These are phyloP conservation scores for Cairina moschata DNA, from an alignment of 2,113 vertebrate species.

Conservation along the genomic window DNA sequence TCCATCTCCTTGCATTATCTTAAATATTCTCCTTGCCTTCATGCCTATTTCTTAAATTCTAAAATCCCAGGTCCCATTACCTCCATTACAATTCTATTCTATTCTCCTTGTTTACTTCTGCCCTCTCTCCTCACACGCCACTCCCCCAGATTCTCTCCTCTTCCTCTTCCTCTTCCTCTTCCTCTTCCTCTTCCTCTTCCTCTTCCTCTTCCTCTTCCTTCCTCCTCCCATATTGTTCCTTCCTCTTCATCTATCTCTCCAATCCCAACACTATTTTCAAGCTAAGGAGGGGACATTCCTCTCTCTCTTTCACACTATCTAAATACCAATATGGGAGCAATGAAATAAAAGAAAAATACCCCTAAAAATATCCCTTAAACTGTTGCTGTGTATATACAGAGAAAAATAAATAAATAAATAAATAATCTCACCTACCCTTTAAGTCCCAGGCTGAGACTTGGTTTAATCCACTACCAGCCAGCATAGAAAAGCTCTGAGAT, in stretches of 20 bases:
- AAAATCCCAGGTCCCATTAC: neutral
- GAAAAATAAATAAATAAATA: neutral
- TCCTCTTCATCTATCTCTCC: neutral
- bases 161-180: too few relatives aligned
- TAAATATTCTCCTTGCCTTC: neutral
- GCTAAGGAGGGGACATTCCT: neutral
- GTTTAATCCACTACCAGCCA: accelerated
- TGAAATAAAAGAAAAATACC: neutral
- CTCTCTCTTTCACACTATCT: neutral
- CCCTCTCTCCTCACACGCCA: accelerated
- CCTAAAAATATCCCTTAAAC: neutral
- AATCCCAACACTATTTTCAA: neutral
- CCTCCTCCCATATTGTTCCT: accelerated
- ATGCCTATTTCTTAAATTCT: neutral
- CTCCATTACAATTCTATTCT: neutral
- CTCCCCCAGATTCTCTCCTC: neutral
- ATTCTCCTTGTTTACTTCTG: neutral
- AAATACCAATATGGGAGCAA: neutral
- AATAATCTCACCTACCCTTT: neutral
- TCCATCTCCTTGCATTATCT: neutral
- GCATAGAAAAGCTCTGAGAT: neutral
- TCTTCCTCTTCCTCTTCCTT: accelerated
- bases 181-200: neutral
- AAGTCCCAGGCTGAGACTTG: neutral
- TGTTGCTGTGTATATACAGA: neutral